phyloP scores from a whole-genome alignment of 2,888 invertebrate species.

The Sepiola atlantica region DNA sequence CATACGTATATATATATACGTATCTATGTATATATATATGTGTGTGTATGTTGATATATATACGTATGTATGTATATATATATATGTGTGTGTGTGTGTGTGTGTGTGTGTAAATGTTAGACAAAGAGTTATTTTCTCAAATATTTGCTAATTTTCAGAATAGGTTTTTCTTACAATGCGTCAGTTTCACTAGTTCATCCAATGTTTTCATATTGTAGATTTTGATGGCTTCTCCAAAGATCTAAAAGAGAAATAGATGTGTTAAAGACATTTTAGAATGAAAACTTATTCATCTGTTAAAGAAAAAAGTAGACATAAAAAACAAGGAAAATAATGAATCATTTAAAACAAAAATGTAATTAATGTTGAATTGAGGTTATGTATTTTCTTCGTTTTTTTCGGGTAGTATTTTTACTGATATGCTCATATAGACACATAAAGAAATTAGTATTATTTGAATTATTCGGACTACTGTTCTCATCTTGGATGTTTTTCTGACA shows the following conservation, averaged over 20 bases:
- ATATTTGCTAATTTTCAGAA: not conserved
- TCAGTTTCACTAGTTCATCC: not conserved
- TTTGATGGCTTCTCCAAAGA: not conserved
- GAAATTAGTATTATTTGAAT: no score
- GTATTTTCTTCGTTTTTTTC: no score
- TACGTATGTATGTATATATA: slow-evolving; percentile 43
- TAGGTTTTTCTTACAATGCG: not conserved
- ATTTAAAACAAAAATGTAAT: no score
- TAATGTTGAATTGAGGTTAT: no score
- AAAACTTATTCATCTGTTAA: no score
- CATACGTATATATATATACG: not conserved
- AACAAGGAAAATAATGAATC: no score
- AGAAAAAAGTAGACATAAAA: no score
- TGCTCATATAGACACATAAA: no score
- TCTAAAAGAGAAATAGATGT: not conserved
- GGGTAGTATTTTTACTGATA: no score
- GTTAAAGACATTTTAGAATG: not conserved
- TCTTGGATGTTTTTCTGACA: no score
- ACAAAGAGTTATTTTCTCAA: not conserved
- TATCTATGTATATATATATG: not conserved
- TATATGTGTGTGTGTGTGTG: no score
- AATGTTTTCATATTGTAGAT: not conserved
- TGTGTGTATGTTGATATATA: slow-evolving; percentile 36
- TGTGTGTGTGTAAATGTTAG: not conserved
- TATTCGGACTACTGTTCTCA: no score